Conservation (phyloP, 2,113 vertebrate species). For the Silurus glanis region DNA sequence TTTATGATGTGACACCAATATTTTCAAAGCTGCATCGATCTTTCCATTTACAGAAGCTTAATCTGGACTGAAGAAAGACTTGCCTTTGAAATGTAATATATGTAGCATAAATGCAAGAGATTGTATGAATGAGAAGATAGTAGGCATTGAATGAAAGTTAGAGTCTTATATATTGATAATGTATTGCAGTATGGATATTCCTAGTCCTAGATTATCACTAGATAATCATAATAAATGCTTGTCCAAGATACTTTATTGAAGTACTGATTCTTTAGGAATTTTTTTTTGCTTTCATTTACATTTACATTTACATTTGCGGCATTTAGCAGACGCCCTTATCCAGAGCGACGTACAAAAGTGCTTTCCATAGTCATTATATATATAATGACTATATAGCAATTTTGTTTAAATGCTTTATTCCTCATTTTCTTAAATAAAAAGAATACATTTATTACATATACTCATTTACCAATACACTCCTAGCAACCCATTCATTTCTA, state of each 20-base stretch:
- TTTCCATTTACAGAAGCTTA: neutral
- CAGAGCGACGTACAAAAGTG: no score
- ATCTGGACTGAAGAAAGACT: neutral
- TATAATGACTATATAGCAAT: neutral
- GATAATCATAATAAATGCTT: neutral
- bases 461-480: constrained; percentile 32
- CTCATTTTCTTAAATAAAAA: neutral
- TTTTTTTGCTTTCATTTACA: no score
- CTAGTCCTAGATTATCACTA: neutral
- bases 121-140: neutral
- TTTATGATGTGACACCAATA: neutral
- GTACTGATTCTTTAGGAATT: neutral
- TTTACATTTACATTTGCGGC: no score
- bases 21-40: neutral
- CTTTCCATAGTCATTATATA: no score
- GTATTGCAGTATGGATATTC: neutral
- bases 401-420: neutral
- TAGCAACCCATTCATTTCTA: neutral
- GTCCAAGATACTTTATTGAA: no score
- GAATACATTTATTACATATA: neutral
- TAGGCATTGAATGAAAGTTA: neutral
- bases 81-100: neutral
- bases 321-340: no score
- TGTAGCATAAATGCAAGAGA: neutral
- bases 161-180: neutral